Percentiles rank a stretch among this genome's conserved stretches.
These are phyloP conservation scores for Danio albolineatus DNA, from an alignment of 2,797 vertebrate genomes.

Conservation along the genomic window DNA sequence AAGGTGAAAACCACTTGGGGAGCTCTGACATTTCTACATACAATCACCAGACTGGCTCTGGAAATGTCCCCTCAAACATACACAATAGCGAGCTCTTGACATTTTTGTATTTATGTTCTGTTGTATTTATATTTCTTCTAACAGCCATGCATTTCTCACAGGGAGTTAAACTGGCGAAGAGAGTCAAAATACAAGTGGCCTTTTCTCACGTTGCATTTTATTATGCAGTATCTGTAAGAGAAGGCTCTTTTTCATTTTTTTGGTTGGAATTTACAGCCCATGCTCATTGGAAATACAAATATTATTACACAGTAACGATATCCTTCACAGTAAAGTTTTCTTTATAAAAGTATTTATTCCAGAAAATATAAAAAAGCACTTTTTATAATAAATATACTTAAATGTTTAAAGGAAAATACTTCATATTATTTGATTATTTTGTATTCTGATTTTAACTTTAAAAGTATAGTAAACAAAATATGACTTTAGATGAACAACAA, in stretches of 20 bases:
- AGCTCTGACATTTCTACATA: constrained; percentile 61
- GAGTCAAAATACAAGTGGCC: constrained; percentile 14
- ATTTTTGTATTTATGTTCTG: constrained; percentile 47
- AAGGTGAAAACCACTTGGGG: constrained; percentile 48
- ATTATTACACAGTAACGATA: too few species aligned
- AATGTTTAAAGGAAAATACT: too few species aligned
- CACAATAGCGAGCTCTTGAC: constrained; percentile 52
- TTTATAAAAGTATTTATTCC: too few species aligned
- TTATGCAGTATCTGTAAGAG: neutral
- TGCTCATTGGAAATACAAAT: too few species aligned
- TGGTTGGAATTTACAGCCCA: too few species aligned
- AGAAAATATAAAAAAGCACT: too few species aligned
- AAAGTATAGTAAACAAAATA: too few species aligned
- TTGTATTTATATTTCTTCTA: neutral
- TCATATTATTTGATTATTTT: too few species aligned
- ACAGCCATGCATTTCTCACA: neutral
- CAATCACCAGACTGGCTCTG: constrained; percentile 43
- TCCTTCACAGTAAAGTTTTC: too few species aligned
- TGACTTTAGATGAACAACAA: too few species aligned
- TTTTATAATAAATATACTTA: too few species aligned
- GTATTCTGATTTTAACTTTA: too few species aligned
- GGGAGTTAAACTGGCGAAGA: constrained; percentile 25
- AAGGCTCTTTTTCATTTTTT: neutral
- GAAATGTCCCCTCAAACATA: constrained; percentile 50
- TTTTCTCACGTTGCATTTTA: constrained; percentile 14